These are phyloP conservation scores for Sisyra terminalis DNA, from an alignment of 2,888 invertebrate genomes.

Conservation along the genomic window DNA sequence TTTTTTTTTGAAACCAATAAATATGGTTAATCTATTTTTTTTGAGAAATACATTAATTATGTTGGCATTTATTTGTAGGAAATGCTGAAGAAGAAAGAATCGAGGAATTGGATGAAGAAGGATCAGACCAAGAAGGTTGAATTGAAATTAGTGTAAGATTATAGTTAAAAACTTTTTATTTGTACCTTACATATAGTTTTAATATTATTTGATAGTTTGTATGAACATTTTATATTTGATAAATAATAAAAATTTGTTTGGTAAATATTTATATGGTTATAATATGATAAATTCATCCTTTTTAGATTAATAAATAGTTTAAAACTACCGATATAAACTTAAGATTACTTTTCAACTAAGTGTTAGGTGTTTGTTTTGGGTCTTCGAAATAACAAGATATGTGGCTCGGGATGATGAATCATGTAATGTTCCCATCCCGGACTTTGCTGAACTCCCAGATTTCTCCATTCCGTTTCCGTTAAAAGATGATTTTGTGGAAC, in stretches of 20 bases:
- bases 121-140: conserved; percentile 28
- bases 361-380: conserved; percentile 15
- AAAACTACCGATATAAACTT: too few relatives aligned
- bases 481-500: conserved; percentile 83
- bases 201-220: too few relatives aligned
- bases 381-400: conserved; percentile 66
- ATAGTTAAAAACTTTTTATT: neutral
- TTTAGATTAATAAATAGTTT: too few relatives aligned
- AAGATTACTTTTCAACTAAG: neutral
- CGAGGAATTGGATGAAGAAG: conserved; percentile 38
- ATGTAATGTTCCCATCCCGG: conserved; percentile 83
- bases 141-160: neutral
- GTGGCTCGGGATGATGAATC: conserved; percentile 84
- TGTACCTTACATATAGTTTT: too few relatives aligned
- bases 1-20: neutral
- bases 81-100: conserved; percentile 39
- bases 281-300: neutral
- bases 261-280: neutral
- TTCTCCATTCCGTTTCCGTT: conserved; percentile 91
- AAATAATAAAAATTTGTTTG: neutral
- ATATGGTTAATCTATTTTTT: neutral
- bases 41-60: neutral
- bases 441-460: conserved; percentile 86
- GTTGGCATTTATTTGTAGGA: conserved; percentile 22
- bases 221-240: too few relatives aligned